Evolutionary conservation across 1,140 invertebrate species (phyloP), one percentile per base, ranked within the genome.

Genomic region (Maconellicoccus hirsutus): DNA sequence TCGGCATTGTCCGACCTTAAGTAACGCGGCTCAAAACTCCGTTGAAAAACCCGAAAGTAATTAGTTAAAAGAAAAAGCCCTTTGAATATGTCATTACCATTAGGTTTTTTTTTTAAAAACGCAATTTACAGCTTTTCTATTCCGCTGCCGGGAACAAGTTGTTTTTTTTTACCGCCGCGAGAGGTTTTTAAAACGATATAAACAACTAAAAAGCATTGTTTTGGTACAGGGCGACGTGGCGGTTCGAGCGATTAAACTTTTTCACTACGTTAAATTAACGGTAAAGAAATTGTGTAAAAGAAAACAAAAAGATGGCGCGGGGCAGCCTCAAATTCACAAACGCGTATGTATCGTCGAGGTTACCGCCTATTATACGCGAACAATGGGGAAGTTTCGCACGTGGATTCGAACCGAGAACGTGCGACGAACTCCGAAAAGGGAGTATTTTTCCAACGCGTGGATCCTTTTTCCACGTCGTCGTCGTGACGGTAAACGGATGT

Each of bases 81-180:
- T 52, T 52, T 52, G 42, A 52, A 16, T 52, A 52, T 52, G 42
- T 52, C 42, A 52, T 52, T 52, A 52, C 42, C 42, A 52, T 52
- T 19, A 14, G 42, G 42, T 52, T 8, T 8, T 52, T 52, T 52
- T 16, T 3, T 12, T 33, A n/a, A n/a, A n/a, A n/a, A n/a, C n/a
- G n/a, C n/a, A n/a, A n/a, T n/a, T n/a, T n/a, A n/a, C n/a, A n/a
- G n/a, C n/a, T n/a, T n/a, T n/a, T n/a, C n/a, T n/a, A n/a, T n/a
- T n/a, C n/a, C n/a, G n/a, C n/a, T n/a, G n/a, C n/a, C n/a, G n/a
- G n/a, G n/a, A 52, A 52, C 16, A 3, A 52, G 42, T 4, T 52
- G 2, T 16, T 52, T 52, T 16, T 14, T 52, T 52, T 52, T 16
- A 52, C n/a, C n/a, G n/a, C 10, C 6, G 42, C 10, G 42, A 16